Percentiles rank a stretch among this genome's conserved stretches.
Evolutionary conservation across 35 echinoderm and acorn worm genomes (phyloP).

Genomic region (Amphiura filiformis): DNA sequence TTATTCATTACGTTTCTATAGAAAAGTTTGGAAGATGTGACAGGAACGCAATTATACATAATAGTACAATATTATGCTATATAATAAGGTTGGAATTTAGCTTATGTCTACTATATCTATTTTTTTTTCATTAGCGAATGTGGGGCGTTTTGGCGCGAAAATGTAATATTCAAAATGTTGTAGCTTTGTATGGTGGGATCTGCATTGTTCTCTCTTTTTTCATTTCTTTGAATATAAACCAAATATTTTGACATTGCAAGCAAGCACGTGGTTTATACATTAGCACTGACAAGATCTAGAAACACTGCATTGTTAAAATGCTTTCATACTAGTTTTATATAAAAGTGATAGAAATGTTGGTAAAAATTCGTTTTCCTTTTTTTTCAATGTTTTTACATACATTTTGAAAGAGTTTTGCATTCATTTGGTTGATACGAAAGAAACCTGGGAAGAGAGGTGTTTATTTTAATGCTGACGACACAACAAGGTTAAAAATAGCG

Average conservation of each 20-base stretch:
- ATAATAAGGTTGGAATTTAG: not conserved
- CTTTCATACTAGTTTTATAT: too few species aligned
- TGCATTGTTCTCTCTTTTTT: not conserved
- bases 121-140: not conserved
- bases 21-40: not conserved
- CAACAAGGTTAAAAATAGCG: not conserved
- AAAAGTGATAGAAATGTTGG: too few species aligned
- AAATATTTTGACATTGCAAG: too few species aligned
- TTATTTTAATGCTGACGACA: not conserved
- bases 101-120: too few species aligned
- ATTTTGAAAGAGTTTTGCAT: not conserved
- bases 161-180: not conserved
- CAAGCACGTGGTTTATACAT: too few species aligned
- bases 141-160: not conserved
- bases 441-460: not conserved
- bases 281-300: too few species aligned
- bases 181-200: not conserved
- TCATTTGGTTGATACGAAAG: not conserved
- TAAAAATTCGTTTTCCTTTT: too few species aligned
- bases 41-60: slow-evolving; percentile 3
- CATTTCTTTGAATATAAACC: not conserved
- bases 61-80: not conserved
- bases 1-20: not conserved
- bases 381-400: too few species aligned
- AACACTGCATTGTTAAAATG: too few species aligned